phyloP scores from a whole-genome alignment of 2,113 vertebrate genomes.

The Chroicocephalus ridibundus region DNA sequence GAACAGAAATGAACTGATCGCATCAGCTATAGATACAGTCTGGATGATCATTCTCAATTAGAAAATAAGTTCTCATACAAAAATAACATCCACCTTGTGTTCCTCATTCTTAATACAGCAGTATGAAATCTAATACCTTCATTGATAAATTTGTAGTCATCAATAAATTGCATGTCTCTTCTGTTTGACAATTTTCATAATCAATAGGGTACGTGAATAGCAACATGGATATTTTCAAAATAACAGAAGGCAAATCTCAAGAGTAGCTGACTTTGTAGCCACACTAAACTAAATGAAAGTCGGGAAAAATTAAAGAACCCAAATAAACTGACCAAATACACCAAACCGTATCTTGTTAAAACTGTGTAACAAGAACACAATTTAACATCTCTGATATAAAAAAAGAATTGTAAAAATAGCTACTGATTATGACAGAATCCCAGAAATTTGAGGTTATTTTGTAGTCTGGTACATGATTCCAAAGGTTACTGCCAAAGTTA shows the following conservation, averaged over 20 bases:
- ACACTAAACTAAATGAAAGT: not conserved
- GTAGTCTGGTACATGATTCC: not conserved
- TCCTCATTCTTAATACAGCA: not conserved
- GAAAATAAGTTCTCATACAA: not conserved
- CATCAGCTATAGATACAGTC: not conserved
- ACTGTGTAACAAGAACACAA: not conserved
- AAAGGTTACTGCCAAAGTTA: not conserved
- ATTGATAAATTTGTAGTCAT: not conserved
- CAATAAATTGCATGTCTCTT: not conserved
- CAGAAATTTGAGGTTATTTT: not conserved
- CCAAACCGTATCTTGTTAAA: not conserved
- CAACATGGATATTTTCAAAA: not conserved
- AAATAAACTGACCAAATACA: not conserved
- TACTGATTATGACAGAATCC: not conserved
- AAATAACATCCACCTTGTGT: not conserved
- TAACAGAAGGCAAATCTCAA: not conserved
- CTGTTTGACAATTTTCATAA: not conserved
- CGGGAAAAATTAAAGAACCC: not conserved
- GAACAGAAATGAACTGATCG: not conserved
- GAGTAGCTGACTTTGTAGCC: not conserved
- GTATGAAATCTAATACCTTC: not conserved
- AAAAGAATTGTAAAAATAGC: not conserved
- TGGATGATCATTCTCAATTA: not conserved
- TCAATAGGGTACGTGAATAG: accelerated
- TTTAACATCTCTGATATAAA: not conserved